phyloP scores from a whole-genome alignment of 2,797 vertebrate species.

The Ammospiza maritima region DNA sequence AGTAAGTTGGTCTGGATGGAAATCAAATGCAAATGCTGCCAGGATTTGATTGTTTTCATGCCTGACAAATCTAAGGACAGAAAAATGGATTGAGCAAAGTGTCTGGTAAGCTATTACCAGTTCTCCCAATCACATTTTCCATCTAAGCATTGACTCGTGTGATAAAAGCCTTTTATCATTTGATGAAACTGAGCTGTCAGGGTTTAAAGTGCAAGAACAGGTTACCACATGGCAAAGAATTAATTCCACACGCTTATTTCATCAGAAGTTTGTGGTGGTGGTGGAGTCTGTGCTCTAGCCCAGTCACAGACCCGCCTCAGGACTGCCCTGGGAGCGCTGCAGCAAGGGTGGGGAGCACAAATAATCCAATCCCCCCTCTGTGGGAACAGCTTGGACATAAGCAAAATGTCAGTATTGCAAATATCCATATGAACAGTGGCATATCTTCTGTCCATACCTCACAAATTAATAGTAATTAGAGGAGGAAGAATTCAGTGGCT shows the following conservation, averaged over 20 bases:
- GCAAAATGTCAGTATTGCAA: background rate
- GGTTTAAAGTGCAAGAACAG: background rate
- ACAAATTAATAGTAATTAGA: background rate
- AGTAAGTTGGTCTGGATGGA: background rate
- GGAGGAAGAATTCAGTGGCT: background rate
- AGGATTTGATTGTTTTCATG: background rate
- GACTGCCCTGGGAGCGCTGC: background rate
- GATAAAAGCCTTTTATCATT: background rate
- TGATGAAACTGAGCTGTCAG: background rate
- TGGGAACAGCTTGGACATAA: background rate
- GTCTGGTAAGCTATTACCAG: background rate
- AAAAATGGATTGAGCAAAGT: background rate
- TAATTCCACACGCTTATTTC: background rate
- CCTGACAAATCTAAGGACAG: background rate
- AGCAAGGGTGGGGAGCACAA: rapidly evolving
- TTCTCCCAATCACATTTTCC: background rate
- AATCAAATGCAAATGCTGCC: background rate
- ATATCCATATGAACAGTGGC: background rate
- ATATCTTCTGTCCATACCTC: background rate
- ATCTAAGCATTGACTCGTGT: background rate
- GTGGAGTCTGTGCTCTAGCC: background rate
- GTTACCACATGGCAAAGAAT: background rate
- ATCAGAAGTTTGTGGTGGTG: background rate
- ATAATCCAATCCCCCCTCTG: rapidly evolving
- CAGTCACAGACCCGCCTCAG: background rate